phyloP scores from a whole-genome alignment of 1,140 invertebrate genomes.

The Scaptodrosophila lebanonensis region DNA sequence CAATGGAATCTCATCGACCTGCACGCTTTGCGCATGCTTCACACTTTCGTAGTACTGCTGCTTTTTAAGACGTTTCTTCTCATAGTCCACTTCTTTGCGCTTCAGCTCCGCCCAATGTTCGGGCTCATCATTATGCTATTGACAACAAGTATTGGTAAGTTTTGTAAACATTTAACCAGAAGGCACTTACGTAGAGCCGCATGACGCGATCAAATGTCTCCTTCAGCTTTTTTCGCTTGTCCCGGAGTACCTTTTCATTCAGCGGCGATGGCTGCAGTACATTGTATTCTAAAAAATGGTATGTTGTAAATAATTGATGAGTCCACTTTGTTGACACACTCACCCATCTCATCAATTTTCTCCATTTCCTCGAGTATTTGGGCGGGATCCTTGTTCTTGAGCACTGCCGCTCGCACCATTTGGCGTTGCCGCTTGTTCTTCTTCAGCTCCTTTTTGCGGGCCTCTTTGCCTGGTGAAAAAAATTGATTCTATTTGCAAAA shows the following conservation, averaged over 20 bases:
- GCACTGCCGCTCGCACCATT: constrained; percentile 95
- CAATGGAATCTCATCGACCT: constrained; percentile 97
- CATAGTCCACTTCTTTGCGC: constrained; percentile 94
- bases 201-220: constrained; percentile 96
- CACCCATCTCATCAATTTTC: constrained; percentile 98
- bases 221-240: constrained; percentile 96
- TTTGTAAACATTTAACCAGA: constrained; percentile 20
- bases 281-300: constrained; percentile 99
- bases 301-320: background rate
- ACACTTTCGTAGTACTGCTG: constrained; percentile 97
- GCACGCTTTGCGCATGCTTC: constrained; percentile 94
- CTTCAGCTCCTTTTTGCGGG: constrained; percentile 97
- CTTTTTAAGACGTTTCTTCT: constrained; percentile 89
- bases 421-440: constrained; percentile 98
- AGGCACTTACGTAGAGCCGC: constrained; percentile 94
- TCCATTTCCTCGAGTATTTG: constrained; percentile 97
- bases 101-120: constrained; percentile 95
- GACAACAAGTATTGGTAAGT: background rate
- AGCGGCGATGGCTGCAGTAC: constrained; percentile 94
- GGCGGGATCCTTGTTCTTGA: constrained; percentile 98
- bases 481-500: constrained; percentile 4
- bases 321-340: constrained; percentile 31
- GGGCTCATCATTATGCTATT: constrained; percentile 95
- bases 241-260: constrained; percentile 97
- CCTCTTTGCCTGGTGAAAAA: constrained; percentile 91